phyloP scores from a whole-genome alignment of 2,888 invertebrate species.

The Morinoia aosen region DNA sequence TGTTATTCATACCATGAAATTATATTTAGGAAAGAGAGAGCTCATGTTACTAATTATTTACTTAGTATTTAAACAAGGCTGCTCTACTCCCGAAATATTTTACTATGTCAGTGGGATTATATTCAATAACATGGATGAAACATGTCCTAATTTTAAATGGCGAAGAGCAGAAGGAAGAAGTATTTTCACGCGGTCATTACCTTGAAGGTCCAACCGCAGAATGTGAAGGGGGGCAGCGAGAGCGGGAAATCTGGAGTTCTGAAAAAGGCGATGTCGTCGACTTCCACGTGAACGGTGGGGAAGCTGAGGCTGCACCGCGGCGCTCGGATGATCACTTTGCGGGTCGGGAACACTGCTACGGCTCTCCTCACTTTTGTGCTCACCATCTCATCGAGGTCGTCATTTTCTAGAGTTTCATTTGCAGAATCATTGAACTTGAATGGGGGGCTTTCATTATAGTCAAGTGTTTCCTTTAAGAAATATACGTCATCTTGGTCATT shows the following conservation, averaged over 20 bases:
- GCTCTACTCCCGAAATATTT: not conserved
- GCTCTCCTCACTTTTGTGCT: not conserved
- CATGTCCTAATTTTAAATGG: not conserved
- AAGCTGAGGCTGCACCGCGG: constrained; percentile 44
- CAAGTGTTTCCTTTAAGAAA: not conserved
- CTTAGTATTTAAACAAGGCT: no score
- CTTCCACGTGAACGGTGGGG: not conserved
- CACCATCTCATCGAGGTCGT: not conserved
- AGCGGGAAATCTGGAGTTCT: constrained; percentile 14
- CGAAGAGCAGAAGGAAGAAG: not conserved
- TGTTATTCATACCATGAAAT: no score
- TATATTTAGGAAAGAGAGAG: no score
- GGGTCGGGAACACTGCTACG: not conserved
- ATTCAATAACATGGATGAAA: not conserved
- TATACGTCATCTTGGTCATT: not conserved
- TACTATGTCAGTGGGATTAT: not conserved
- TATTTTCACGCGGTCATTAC: not conserved
- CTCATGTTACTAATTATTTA: no score
- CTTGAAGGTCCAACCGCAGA: constrained; percentile 33
- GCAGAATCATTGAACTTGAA: not conserved
- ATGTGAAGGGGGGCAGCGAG: constrained; percentile 25
- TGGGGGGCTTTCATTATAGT: not conserved
- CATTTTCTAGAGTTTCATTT: not conserved
- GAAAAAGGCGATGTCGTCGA: constrained; percentile 32
- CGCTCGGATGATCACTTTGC: not conserved